Evolutionary conservation across 2,113 vertebrate species (phyloP).

Genomic region (western clawed frog (Xenopus tropicalis)): DNA sequence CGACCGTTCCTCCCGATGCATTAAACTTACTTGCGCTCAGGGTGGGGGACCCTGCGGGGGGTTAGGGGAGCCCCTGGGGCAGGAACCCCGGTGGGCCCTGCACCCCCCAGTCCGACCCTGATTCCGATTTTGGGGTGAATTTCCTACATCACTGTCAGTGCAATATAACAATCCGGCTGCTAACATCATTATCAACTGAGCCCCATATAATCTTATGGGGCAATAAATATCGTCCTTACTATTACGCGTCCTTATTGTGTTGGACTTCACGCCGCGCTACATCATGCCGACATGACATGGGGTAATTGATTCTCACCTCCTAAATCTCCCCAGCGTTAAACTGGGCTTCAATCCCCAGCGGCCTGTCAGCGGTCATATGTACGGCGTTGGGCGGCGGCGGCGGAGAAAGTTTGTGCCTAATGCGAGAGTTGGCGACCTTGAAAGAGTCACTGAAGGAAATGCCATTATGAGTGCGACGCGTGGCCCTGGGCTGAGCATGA

Average conservation of each 20-base stretch:
- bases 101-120: too few species aligned
- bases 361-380: background rate
- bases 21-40: too few species aligned
- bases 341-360: background rate
- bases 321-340: background rate
- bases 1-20: too few species aligned
- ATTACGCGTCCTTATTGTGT: background rate
- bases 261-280: background rate
- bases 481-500: background rate
- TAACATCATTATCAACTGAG: too few species aligned
- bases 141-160: too few species aligned
- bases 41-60: too few species aligned
- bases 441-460: conserved; percentile 11
- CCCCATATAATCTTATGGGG: too few species aligned
- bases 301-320: background rate
- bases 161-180: too few species aligned
- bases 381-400: too few species aligned
- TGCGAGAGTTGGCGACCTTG: background rate
- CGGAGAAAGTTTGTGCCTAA: background rate
- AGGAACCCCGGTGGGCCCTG: too few species aligned
- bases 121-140: too few species aligned
- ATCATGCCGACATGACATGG: background rate
- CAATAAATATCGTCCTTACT: background rate
- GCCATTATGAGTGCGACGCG: conserved; percentile 3
- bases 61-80: too few species aligned